These are phyloP conservation scores for Piscicola geometra DNA, from an alignment of 2,888 invertebrate species.

Conservation along the genomic window DNA sequence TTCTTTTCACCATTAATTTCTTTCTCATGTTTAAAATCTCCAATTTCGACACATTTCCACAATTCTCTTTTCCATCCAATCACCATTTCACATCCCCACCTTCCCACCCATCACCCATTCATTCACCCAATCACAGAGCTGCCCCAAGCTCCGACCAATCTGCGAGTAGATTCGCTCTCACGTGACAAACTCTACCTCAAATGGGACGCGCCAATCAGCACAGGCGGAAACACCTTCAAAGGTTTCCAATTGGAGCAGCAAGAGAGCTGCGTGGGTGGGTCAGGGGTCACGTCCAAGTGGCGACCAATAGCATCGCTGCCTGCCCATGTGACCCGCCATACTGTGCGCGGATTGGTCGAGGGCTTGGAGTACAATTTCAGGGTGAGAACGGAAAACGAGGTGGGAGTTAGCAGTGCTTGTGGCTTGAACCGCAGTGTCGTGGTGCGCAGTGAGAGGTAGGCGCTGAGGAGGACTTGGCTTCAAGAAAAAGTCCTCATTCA, in stretches of 20 bases:
- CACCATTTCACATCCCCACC: not conserved
- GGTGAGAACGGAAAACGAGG: constrained; percentile 78
- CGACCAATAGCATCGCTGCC: constrained; percentile 42
- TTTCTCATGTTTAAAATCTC: too few species aligned
- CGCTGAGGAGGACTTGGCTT: too few species aligned
- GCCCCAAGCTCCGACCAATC: constrained; percentile 46
- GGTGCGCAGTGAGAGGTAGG: too few species aligned
- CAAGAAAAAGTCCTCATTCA: too few species aligned
- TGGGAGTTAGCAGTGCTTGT: constrained; percentile 60
- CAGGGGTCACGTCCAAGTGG: constrained; percentile 34
- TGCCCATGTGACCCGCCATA: constrained; percentile 45
- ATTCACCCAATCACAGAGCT: too few species aligned
- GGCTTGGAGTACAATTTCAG: constrained; percentile 69
- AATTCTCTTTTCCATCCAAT: too few species aligned
- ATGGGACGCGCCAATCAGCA: constrained; percentile 86
- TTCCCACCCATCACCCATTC: not conserved
- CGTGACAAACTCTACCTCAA: constrained; percentile 62
- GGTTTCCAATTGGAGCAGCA: constrained; percentile 69
- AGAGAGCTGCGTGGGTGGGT: constrained; percentile 39
- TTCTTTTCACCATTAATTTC: too few species aligned
- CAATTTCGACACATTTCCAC: too few species aligned
- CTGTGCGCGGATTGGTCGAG: constrained; percentile 46
- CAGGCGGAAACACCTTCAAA: constrained; percentile 79
- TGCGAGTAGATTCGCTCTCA: constrained; percentile 48
- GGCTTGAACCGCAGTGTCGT: constrained; percentile 38